Evolutionary conservation across 2,888 invertebrate species (phyloP), one percentile per base, ranked within the genome.

Genomic region (Rutpela maculata): DNA sequence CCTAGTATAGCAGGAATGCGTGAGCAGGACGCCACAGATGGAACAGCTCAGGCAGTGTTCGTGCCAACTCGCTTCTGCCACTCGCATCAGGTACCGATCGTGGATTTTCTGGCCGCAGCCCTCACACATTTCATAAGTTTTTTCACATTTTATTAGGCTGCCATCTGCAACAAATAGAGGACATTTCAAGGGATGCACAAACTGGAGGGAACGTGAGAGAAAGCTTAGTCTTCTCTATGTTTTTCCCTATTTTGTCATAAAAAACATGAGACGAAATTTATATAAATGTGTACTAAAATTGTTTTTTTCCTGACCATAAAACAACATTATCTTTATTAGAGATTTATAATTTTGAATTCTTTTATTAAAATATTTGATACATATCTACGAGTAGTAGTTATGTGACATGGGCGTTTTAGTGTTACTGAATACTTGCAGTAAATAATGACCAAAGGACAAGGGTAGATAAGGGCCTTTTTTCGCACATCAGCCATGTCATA

Each of bases 41-140:
- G 96, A 95, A 91, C 99, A 99, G 86, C 96, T 95, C 80, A 99
- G 93, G 91, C 99, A 99, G 88, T 95, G 95, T 88, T 98, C 98
- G 91, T 99, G 99, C 96, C 98, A 99, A 87, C 96, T 97, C 76
- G 97, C 93, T 86, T 98, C 98, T 68, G 96, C 95, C 65, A 99
- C 98, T 87, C 98, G 93, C 95, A 98, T 96, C 87, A 99, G 93
- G 91, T 97, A 99, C 77, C 98, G 94, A 91, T 99, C 99, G 88
- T 96, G 94, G 87, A 99, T 99, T 90, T 97, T 96, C 89, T 96
- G 96, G 17, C 97, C 96, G 91, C 99, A 99, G 72, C 97, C 97
- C 86, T 97, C 97, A 91, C 99, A 99, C 87, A 95, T 94, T 90
- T 97, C 96, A 83, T 95, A 95, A 81, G 94, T 94, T 90, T 95